Evolutionary conservation across 1,140 invertebrate species (phyloP), one percentile per base, ranked within the genome.

Genomic region (Coptotermes formosanus): DNA sequence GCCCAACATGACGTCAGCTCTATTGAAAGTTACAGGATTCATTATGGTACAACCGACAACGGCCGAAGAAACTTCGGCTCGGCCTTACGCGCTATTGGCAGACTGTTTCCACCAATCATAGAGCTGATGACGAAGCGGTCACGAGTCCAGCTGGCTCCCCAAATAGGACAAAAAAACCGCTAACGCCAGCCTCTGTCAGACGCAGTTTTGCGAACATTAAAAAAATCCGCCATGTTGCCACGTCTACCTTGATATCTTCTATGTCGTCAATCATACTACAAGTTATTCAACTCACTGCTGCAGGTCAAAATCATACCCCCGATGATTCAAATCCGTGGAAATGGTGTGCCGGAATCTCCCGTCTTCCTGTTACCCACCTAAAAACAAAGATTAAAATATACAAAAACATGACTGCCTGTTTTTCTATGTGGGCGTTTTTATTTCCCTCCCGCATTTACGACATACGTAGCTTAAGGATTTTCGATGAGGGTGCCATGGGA

Each of bases 71-170:
- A 86, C 38, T 84, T 81, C 86, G 87, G 85, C 87, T 87, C 86
- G 87, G 87, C 87, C 87, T 87, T 87, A 87, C 81, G 59, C 30
- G 85, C 85, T 52, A 87, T 87, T 87, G 87, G 87, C 64, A 59
- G 85, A 45, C 82, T 9, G 23, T 55, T 59, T 44, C 25, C 48
- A 84, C 87, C 87, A 87, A 87, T 87, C 85, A 55, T 82, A 84
- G 85, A 30, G 64, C 38, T 82, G 85, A 81, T 85, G 85, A 85
- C 85, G 85, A 32, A 64, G 75, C 85, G 85, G 64, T 85, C 85
- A 82, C 64, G 85, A 85, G 85, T 85, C 69, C 85, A 85, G 85
- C 64, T 75, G 64, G 64, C 64, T 75, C 64, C 64, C 64, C 44
- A 85, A 85, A 19, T 23, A 25, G 75, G 82, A 30, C 6, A 43